Evolutionary conservation across 2,888 invertebrate species (phyloP).

Genomic region (Leptopilina syphax): DNA sequence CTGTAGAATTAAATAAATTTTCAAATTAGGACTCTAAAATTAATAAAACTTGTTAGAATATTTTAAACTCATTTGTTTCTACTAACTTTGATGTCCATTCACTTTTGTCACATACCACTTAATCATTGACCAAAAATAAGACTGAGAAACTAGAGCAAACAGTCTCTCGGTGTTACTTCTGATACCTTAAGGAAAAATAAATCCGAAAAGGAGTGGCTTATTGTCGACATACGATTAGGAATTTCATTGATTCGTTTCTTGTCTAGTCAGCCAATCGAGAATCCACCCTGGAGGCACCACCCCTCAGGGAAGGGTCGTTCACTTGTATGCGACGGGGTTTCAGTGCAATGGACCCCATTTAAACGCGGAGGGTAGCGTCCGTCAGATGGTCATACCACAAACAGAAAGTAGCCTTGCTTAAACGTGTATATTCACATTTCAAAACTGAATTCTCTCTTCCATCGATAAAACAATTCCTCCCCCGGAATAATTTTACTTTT

Average conservation of each 20-base stretch:
- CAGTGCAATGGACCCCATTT: slow-evolving; percentile 31
- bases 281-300: slow-evolving; percentile 31
- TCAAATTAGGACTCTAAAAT: no score
- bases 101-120: neutral
- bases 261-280: slow-evolving; percentile 37
- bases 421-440: neutral
- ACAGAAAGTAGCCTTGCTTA: slow-evolving; percentile 23
- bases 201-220: slow-evolving; percentile 49
- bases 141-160: neutral
- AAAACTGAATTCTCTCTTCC: neutral
- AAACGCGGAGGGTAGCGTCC: slow-evolving; percentile 24
- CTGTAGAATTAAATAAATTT: no score
- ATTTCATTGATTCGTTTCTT: slow-evolving; percentile 36
- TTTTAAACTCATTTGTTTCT: no score
- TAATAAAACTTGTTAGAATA: no score
- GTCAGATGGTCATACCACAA: slow-evolving; percentile 29
- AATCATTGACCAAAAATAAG: neutral
- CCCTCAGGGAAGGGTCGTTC: slow-evolving; percentile 41
- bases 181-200: slow-evolving; percentile 3
- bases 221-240: slow-evolving; percentile 19
- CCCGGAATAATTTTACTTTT: no score
- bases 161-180: neutral
- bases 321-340: slow-evolving; percentile 12
- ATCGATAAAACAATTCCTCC: no score
- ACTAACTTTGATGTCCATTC: no score